Conservation (phyloP, 1,140 invertebrate species). For the Hyphantria cunea region DNA sequence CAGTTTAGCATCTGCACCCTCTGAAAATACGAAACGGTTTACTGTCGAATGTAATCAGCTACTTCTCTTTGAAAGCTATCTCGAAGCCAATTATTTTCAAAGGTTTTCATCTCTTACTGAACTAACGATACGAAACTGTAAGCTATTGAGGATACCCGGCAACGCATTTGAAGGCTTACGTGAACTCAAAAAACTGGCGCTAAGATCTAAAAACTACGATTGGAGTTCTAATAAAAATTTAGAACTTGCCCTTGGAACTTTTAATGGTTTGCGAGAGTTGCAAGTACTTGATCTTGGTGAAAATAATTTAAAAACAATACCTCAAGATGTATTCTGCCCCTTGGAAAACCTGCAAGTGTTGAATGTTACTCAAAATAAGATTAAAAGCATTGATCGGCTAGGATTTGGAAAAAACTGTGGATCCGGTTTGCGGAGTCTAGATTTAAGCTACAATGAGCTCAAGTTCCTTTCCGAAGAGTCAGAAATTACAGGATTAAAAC, state of each 20-base stretch:
- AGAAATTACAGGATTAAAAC: constrained; percentile 86
- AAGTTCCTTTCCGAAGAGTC: constrained; percentile 87
- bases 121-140: constrained; percentile 89
- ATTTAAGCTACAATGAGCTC: constrained; percentile 91
- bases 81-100: constrained; percentile 88
- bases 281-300: constrained; percentile 89
- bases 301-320: constrained; percentile 90
- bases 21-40: constrained; percentile 87
- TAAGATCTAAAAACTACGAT: constrained; percentile 89
- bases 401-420: constrained; percentile 85
- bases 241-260: constrained; percentile 86
- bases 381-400: constrained; percentile 87
- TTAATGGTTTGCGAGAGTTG: constrained; percentile 88
- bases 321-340: constrained; percentile 88
- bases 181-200: constrained; percentile 87
- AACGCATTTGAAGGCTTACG: constrained; percentile 89
- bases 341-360: constrained; percentile 90
- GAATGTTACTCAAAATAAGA: constrained; percentile 91
- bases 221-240: constrained; percentile 88
- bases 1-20: constrained; percentile 81
- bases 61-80: constrained; percentile 90
- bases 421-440: constrained; percentile 86
- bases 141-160: constrained; percentile 88
- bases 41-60: constrained; percentile 89
- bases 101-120: constrained; percentile 88